These are phyloP conservation scores for Nycticryphes semicollaris DNA, from an alignment of 2,113 vertebrate species.

Conservation along the genomic window DNA sequence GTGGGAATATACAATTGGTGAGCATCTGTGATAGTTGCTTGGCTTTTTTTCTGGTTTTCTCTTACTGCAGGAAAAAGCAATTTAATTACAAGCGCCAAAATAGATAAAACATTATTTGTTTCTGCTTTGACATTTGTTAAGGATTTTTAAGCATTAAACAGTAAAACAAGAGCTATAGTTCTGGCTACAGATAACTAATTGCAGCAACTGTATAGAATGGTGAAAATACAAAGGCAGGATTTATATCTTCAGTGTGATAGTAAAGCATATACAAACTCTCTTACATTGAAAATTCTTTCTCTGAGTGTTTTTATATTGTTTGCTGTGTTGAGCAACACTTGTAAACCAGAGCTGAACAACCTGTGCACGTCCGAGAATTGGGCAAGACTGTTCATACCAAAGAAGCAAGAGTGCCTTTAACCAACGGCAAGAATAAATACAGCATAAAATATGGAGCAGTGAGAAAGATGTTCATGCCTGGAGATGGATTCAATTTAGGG, in stretches of 20 bases:
- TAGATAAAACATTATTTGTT: neutral
- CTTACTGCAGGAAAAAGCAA: neutral
- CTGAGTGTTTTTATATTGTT: neutral
- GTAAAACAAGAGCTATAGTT: constrained; percentile 6
- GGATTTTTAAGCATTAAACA: constrained; percentile 32
- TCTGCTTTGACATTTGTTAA: constrained; percentile 17
- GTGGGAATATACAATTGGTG: neutral
- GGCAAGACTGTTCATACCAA: neutral
- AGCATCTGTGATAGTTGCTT: neutral
- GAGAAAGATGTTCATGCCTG: neutral
- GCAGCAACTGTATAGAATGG: neutral
- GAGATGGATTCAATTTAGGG: neutral
- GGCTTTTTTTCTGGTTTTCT: neutral
- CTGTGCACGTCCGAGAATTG: neutral
- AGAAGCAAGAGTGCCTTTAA: neutral
- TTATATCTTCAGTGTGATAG: neutral
- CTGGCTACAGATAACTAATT: neutral
- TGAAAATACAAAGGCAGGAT: neutral
- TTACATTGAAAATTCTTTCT: neutral
- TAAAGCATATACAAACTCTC: neutral
- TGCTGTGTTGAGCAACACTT: neutral
- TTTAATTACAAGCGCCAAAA: neutral
- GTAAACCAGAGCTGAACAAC: neutral
- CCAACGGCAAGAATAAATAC: neutral
- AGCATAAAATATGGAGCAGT: neutral